Evolutionary conservation across 2,888 invertebrate species (phyloP), one percentile per base, ranked within the genome.

Genomic region (Unio pictorum): DNA sequence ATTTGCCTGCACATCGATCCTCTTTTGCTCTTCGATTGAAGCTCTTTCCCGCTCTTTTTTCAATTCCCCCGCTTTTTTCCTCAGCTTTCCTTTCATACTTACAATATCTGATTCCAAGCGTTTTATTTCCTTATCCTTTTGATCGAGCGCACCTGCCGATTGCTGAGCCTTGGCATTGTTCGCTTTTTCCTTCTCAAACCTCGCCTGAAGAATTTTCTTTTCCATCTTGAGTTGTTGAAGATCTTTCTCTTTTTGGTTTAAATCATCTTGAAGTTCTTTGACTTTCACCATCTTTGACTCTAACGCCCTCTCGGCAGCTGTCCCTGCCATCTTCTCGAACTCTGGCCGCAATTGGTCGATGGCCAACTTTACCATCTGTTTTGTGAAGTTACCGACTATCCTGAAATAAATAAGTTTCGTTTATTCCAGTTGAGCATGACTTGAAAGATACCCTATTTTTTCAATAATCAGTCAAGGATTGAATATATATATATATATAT

Each of bases 331-430:
- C 45, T 69, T 67, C 56, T 81, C 81, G 59, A 81, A 81, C 68
- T 81, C 81, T 5, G 81, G 81, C 26, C 77, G 68, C 45, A 81
- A 66, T 61, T 81, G 81, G 17, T 78, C 77, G 20, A 81, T 77
- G 3, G 81, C 78, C 26, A 77, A 67, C 30, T 75, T 76, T 5
- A 81, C 81, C 81, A 81, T 81, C 60, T 79, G 78, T 55, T 81
- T 81, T 15, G 81, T 81, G 62, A 81, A 81, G 55, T 73, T 79
- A 20, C 81, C 75, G 6, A 81, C 81, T 34, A 79, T 71, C 30
- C 81, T 80, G 64, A 28, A 70, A 67, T 17, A 28, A 62, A 59
- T 8, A 45, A 45, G 45, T 15, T 3, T 45, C 15, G 45, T 45
- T 45, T 45, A 45, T 45, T 15, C 45, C 2, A 15, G 15, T 45